Conservation (phyloP, 2,888 invertebrate genomes). For the Psococerastis gibbosa region DNA sequence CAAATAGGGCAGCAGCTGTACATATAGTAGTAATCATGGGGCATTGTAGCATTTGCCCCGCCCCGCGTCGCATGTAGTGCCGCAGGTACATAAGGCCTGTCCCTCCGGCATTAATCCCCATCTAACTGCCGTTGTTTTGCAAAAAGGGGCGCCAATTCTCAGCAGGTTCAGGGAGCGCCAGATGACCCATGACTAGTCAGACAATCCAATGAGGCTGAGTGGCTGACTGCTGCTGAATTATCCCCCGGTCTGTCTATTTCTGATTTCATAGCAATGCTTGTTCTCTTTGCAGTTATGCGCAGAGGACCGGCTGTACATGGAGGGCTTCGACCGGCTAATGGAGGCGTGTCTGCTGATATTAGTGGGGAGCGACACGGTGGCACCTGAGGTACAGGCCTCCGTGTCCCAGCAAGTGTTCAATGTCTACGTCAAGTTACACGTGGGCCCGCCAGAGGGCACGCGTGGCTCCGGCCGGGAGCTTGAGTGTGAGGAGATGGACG, state of each 20-base stretch:
- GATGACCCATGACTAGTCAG: too few species aligned
- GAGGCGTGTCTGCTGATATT: conserved; percentile 45
- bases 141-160: too few species aligned
- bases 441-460: conserved; percentile 63
- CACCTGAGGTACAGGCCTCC: conserved; percentile 27
- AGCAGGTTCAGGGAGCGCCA: too few species aligned
- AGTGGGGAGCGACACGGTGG: conserved; percentile 26
- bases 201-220: too few species aligned
- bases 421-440: conserved; percentile 56
- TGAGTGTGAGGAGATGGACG: conserved; percentile 36
- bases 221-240: too few species aligned
- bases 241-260: conserved; percentile 1
- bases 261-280: conserved; percentile 6
- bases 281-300: conserved; percentile 24
- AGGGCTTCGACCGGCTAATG: conserved; percentile 47
- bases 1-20: too few species aligned
- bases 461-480: conserved; percentile 28
- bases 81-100: too few species aligned
- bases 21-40: too few species aligned
- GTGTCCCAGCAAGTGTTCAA: conserved; percentile 46
- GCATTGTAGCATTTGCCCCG: too few species aligned
- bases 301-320: conserved; percentile 37
- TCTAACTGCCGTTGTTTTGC: too few species aligned
- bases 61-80: too few species aligned
- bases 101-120: too few species aligned